Base-by-base conservation (phyloP, 2,888 invertebrate genomes). In the Drosophila colorata region DNA sequence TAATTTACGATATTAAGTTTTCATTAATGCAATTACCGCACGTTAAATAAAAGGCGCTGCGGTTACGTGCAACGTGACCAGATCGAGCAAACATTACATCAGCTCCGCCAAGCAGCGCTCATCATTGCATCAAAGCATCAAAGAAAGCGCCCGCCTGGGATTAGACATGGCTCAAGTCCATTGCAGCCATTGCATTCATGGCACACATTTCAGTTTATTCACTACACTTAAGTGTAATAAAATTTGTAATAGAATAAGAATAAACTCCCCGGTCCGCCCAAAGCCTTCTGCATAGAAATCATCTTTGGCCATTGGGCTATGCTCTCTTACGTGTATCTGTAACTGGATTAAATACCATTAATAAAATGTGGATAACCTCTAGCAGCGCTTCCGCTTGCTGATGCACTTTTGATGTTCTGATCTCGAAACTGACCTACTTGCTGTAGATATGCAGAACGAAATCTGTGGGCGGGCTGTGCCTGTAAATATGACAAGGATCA, bases 31-130 rank as follows among this genome's bases (percentile, higher is more conserved):
- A 82, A 82, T 82, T 82, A 82, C 81, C 75, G 78, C 81, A 75
- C 84, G 80, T 82, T 82, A 82, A 82, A 82, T 87, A 82, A 82
- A 87, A 82, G 84, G 87, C 81, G 87, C 87, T 87, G 81, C 75
- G 78, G 81, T 82, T 83, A 81, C 78, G 84, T 81, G 84, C 81
- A 82, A 82, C 81, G 81, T 82, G 81, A 82, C 81, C 84, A 87
- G 87, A 78, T 64, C 80, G 84, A 83, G 74, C 80, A 87, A 82
- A 82, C 85, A 82, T 82, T 82, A 82, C 87, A 82, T 82, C 81
- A 82, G 87, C 78, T 49, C 44, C 52, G 64, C 60, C 61, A 68
- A 31, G 31, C 52, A 41, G 52, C 80, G 57, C 77, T 77, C 58
- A 43, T 61, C 61, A 47, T 67, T 70, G 60, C 52, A 75, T 51